Base-by-base conservation (phyloP, 2,113 vertebrate species). In the Percopsis transmontana region DNA sequence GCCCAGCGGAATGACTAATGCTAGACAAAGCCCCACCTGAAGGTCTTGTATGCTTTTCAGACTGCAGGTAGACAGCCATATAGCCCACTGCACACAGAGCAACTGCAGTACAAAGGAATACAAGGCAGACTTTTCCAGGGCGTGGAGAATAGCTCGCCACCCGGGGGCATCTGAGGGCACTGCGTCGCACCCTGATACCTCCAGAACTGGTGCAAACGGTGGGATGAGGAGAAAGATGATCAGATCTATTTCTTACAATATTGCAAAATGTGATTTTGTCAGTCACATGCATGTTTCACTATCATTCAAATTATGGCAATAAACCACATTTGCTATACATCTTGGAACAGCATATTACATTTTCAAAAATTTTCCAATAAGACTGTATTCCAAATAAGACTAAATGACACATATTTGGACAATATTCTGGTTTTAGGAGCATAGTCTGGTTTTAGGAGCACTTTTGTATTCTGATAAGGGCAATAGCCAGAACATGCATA, bases 21-120 rank as follows among this genome's bases (percentile, higher is more conserved):
- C 2, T 41, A 19, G 53, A 7, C 39, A 18, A 61, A 59, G 8
- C 14, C 62, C 56, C 66, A 87, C 87, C 76, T 90, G 60, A 42
- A 87, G 68, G 15, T 77, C 76, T 42, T 76, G 51, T 11, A 93
- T 82, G 41, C 21, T 65, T 41, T 88, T 77, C 57, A 90, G 62
- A 51, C 81, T 70, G 18, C 74, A 62, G 11, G 84, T 86, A 27
- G 80, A 76, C 54, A 93, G 81, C 88, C 90, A 93, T 45, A 90
- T 20, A 27, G 85, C 83, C 92, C 92, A 92, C 77, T 91, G 91
- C 38, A 92, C 39, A 77, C 85, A 87, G 41, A 91, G 66, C 12
- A 93, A 83, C 51, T 73, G 33, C 16, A 81, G 59, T 2, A 88
- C 27, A 39, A 39, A 74, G 9, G 66, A 40, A 24, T 61, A 38